Conservation (phyloP, 2,797 vertebrate genomes). For the Rachycentron canadum region DNA sequence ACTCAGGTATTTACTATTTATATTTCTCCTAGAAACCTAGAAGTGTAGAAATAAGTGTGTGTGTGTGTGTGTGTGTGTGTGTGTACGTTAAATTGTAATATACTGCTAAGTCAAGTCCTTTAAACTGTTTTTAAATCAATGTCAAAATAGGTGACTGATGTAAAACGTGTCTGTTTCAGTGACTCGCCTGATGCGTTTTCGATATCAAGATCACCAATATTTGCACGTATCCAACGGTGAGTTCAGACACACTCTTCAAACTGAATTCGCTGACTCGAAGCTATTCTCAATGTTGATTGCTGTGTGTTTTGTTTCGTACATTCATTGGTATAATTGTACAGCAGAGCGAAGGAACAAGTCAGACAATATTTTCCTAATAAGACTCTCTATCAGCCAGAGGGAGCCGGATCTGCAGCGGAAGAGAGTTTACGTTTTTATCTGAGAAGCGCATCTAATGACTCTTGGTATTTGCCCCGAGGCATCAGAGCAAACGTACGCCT, state of each 20-base stretch:
- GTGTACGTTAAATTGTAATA: neutral
- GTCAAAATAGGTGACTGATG: neutral
- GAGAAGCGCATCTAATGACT: slow-evolving; percentile 75
- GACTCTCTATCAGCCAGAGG: slow-evolving; percentile 72
- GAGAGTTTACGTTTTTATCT: slow-evolving; percentile 73
- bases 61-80: neutral
- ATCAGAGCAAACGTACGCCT: slow-evolving; percentile 66
- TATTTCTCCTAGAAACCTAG: no score
- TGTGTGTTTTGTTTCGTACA: slow-evolving; percentile 44
- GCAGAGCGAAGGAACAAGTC: slow-evolving; percentile 62
- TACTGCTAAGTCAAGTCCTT: neutral
- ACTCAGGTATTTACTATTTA: no score
- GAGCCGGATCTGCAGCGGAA: slow-evolving; percentile 63
- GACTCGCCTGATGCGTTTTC: slow-evolving; percentile 18
- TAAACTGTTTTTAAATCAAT: neutral
- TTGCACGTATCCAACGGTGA: slow-evolving; percentile 3
- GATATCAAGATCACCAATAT: slow-evolving; percentile 14
- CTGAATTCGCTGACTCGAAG: slow-evolving; percentile 30
- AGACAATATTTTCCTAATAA: slow-evolving; percentile 76
- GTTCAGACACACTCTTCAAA: slow-evolving; percentile 16
- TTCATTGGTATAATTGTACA: slow-evolving; percentile 60
- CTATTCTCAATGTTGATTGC: slow-evolving; percentile 30
- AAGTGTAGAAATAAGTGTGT: no score
- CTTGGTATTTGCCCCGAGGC: slow-evolving; percentile 66
- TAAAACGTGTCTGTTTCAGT: slow-evolving; percentile 12